Evolutionary conservation across 2,888 invertebrate genomes (phyloP), one percentile per base, ranked within the genome.

Genomic region (Myathropa florea): DNA sequence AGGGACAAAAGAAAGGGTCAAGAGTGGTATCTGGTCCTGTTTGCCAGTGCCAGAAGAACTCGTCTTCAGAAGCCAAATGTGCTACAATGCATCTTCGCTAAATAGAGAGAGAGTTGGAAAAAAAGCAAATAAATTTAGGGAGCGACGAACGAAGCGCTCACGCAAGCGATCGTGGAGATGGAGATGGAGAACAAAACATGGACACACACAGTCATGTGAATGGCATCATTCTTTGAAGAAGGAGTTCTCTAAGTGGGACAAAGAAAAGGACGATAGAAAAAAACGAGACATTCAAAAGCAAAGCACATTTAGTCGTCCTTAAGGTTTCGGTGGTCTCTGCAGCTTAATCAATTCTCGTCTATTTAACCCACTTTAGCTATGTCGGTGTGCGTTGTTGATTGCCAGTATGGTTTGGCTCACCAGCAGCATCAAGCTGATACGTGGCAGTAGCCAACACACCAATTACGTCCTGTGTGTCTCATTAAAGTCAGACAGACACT

Each of bases 391-490:
- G 63, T 65, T 79, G 71, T 70, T 65, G 65, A 59, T 72, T 70
- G 59, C 59, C 55, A 75, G 57, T 21, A 64, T 55, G 10, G 33
- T 36, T 61, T 71, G 61, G 68, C 60, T 46, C 68, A 59, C 61
- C 71, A 24, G 21, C 46, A 67, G 53, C 12, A 63, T 23, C 59
- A 3, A 33, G 18, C 39, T 60, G 39, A 80, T 76, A 76, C 71
- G 46, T 73, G 23, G 23, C 10, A 7, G 33, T 36, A 30, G 18
- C 59, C 83, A 70, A 60, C 64, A 39, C 68, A 79, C 70, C 75
- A 83, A 83, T 83, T 83, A 83, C 79, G 57, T 57, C 24, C 24
- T 65, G 57, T 61, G 28, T 63, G 80, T 79, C 67, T 71, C 75
- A 80, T 80, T 76, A 76, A 84, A 65, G 60, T 83, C 57, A 71